Base-by-base conservation (phyloP, 2,113 vertebrate genomes). In the Chinchilla lanigera region DNA sequence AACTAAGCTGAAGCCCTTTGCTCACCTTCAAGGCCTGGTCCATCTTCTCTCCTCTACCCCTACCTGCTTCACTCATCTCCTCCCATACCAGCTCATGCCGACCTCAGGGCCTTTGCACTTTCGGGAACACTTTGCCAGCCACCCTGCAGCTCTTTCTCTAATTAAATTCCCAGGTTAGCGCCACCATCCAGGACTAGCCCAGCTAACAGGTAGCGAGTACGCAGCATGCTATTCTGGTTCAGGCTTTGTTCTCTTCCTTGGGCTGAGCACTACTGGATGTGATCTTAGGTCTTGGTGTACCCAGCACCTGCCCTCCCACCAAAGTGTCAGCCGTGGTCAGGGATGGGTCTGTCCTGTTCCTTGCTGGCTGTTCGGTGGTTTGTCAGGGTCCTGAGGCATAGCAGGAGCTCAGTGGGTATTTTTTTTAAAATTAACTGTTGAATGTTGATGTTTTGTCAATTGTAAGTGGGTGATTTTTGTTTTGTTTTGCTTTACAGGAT, bases 51-150 rank as follows among this genome's bases (percentile, higher is more conserved):
- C 35, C 26, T 58, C 52, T 10, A 7, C 50, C 63, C 33, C 5
- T 7, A 41, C 50, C 77, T 41, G 28, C 7, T 61, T 61, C n/a
- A 17, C 3, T 24, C 20, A 0, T 20, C 14, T 61, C 50, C 6
- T 35, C 22, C 33, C 44, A 1, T 2, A 3, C 3, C 19, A 44
- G 30, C 41, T 56, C 50, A 0, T 20, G 52, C 24, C 56, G 8
- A 12, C 93, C 94, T 7, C 90, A 89, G 92, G 95, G 24, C 67
- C 95, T 96, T 96, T 95, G 96, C 56, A 87, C 67, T 3, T 65
- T 60, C 54, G 0, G 2, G 41, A 22, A 82, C 4, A 3, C 30
- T 13, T 44, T 17, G 56, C 9, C 47, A 17, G 7, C 5, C 89
- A 35, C 7, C 14, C 26, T 13, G 2, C 26, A 63, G 81, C 58